These are phyloP conservation scores for Orchesella cincta DNA, from an alignment of 1,140 invertebrate genomes.

Conservation along the genomic window DNA sequence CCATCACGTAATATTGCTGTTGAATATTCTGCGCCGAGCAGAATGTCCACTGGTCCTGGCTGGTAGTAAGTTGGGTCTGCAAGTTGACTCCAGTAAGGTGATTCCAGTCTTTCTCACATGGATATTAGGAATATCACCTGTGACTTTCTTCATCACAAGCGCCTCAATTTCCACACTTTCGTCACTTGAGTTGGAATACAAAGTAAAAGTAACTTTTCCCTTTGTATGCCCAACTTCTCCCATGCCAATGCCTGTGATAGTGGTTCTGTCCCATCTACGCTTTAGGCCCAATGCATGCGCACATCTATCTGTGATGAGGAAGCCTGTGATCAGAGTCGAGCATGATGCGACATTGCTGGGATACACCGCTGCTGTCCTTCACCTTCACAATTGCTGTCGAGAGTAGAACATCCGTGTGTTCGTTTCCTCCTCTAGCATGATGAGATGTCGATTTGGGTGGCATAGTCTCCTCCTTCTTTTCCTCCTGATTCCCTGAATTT, in stretches of 20 bases:
- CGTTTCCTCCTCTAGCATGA: no score
- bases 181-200: neutral
- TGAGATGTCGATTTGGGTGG: neutral
- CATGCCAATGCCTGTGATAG: neutral
- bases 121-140: neutral
- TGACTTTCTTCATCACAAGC: neutral
- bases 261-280: neutral
- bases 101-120: neutral
- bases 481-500: neutral
- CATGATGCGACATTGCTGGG: neutral
- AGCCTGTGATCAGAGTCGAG: neutral
- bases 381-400: neutral
- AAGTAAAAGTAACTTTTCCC: neutral
- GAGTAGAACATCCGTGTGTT: neutral
- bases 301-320: neutral
- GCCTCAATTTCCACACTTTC: neutral
- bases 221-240: neutral
- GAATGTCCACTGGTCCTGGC: constrained; percentile 2
- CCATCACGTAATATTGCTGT: neutral
- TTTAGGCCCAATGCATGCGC: constrained; percentile 5
- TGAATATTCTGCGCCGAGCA: neutral
- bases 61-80: neutral
- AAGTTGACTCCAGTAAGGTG: neutral
- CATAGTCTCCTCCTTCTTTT: neutral
- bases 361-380: neutral